Evolutionary conservation across 2,113 vertebrate genomes (phyloP).

Genomic region (Spermophilus dauricus): DNA sequence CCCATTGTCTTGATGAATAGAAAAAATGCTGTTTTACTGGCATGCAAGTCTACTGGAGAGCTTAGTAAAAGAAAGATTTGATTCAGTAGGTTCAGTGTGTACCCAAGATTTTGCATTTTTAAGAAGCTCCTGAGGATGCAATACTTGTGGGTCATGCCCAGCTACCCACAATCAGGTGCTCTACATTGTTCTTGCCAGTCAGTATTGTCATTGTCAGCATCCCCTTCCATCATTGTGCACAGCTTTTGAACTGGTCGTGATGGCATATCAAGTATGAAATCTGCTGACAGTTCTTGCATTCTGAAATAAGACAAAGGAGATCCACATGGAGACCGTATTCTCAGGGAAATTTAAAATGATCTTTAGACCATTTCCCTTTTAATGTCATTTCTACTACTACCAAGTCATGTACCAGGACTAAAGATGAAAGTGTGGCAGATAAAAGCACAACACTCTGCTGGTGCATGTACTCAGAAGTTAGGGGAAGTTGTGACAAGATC

Average conservation of each 20-base stretch:
- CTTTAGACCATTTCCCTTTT: background rate
- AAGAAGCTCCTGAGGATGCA: background rate
- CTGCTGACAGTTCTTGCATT: background rate
- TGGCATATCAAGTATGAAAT: background rate
- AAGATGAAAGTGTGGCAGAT: background rate
- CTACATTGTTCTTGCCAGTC: rapidly evolving
- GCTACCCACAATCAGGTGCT: no score
- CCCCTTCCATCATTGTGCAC: background rate
- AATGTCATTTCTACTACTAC: background rate
- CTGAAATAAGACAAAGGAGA: background rate
- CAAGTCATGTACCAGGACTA: background rate
- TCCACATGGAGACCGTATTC: background rate
- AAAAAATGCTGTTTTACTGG: background rate
- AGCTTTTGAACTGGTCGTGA: background rate
- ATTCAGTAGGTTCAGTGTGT: background rate
- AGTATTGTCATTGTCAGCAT: rapidly evolving
- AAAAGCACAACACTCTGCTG: background rate
- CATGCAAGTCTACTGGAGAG: no score
- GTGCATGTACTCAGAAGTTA: background rate
- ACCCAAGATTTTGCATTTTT: background rate
- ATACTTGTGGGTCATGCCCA: background rate
- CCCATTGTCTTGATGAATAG: background rate
- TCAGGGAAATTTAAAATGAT: background rate
- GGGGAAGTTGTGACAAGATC: background rate
- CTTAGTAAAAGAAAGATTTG: background rate